Conservation (phyloP, 2,113 vertebrate genomes). For the Willisornis vidua region DNA sequence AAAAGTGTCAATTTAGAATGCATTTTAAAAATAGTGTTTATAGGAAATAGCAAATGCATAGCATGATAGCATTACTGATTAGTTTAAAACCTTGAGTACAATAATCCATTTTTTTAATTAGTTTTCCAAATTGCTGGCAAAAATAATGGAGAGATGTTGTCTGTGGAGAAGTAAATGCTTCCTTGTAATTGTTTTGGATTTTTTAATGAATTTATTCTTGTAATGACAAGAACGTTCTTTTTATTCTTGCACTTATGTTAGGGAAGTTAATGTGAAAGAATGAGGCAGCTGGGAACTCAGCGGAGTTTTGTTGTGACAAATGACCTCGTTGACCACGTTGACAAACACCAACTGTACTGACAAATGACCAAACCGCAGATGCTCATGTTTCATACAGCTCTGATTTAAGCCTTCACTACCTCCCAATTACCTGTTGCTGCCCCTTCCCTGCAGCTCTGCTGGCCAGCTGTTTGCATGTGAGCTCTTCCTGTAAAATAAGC, state of each 20-base stretch:
- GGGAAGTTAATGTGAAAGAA: neutral
- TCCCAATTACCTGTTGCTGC: neutral
- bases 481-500: neutral
- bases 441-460: neutral
- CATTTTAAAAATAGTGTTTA: conserved; percentile 19
- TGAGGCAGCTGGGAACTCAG: conserved; percentile 25
- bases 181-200: conserved; percentile 45
- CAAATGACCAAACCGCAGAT: conserved; percentile 9
- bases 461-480: neutral
- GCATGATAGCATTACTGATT: conserved; percentile 27
- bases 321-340: conserved; percentile 9
- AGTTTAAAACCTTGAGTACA: conserved; percentile 34
- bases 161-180: conserved; percentile 36
- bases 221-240: conserved; percentile 18
- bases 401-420: neutral
- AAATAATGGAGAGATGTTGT: conserved; percentile 31
- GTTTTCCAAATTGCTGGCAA: conserved; percentile 33
- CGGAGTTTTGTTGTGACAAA: conserved; percentile 51
- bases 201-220: conserved; percentile 53
- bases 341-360: conserved; percentile 34
- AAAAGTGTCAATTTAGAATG: conserved; percentile 9
- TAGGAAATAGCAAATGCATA: conserved; percentile 21
- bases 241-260: neutral
- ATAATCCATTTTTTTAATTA: conserved; percentile 64
- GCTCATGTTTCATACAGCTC: neutral